Evolutionary conservation across 2,797 vertebrate species (phyloP).

Genomic region (Protosalanx chinensis): DNA sequence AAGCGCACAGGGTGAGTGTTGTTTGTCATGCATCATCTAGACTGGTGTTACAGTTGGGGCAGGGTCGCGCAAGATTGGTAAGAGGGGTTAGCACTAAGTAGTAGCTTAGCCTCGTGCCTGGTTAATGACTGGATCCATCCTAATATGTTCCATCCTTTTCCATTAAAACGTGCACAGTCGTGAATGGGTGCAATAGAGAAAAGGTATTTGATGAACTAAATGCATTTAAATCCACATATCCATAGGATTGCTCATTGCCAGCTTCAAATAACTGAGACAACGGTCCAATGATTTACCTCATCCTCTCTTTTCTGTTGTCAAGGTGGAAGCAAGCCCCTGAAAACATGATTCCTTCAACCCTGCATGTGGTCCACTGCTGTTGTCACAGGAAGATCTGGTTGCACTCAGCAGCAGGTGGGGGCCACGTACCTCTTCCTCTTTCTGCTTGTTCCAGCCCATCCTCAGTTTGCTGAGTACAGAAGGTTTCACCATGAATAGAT

Average conservation of each 20-base stretch:
- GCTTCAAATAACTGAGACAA: not conserved
- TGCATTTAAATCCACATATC: not conserved
- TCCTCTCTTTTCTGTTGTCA: conserved; percentile 30
- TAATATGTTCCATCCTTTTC: not conserved
- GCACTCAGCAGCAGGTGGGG: conserved; percentile 65
- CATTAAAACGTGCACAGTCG: not conserved
- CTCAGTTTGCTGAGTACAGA: conserved; percentile 45
- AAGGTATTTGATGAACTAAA: not conserved
- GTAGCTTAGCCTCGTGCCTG: too few species aligned
- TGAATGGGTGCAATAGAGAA: too few species aligned
- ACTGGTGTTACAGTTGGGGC: too few species aligned
- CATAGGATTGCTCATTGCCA: too few species aligned
- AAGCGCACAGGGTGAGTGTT: conserved; percentile 57
- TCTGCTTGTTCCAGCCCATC: conserved; percentile 26
- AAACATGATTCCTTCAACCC: conserved; percentile 64
- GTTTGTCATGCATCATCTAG: not conserved
- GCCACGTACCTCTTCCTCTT: conserved; percentile 26
- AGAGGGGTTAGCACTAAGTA: too few species aligned
- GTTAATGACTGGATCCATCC: not conserved
- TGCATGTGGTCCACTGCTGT: conserved; percentile 65
- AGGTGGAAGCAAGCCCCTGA: conserved; percentile 51
- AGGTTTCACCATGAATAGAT: conserved; percentile 87
- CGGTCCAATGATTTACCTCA: not conserved
- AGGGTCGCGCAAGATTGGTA: too few species aligned
- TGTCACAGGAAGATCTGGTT: conserved; percentile 87